A percentile compares a stretch with the other conserved stretches of the same genome.
Conservation (phyloP, 1,140 invertebrate genomes). For the Heliconius nattereri region DNA sequence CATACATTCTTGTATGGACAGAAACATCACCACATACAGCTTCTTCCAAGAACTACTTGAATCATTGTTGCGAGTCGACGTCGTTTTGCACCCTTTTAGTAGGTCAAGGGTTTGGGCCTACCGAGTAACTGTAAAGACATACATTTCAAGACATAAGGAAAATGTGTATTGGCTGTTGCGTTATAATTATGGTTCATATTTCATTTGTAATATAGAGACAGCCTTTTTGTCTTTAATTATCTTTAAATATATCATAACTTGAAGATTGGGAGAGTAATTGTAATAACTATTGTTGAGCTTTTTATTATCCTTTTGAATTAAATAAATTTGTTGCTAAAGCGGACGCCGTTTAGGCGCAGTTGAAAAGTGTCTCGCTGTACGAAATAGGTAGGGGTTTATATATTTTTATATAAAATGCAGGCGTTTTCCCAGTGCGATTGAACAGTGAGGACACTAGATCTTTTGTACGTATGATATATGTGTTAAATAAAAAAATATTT, state of each 20-base stretch:
- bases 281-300: too few relatives aligned
- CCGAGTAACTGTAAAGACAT: constrained; percentile 1
- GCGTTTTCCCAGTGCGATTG: too few relatives aligned
- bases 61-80: not conserved
- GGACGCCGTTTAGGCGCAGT: too few relatives aligned
- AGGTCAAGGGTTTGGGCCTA: not conserved
- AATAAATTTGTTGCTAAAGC: too few relatives aligned
- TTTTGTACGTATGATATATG: too few relatives aligned
- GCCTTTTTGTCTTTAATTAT: too few relatives aligned
- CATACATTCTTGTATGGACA: not conserved
- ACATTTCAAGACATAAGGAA: not conserved
- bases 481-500: too few relatives aligned
- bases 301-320: too few relatives aligned
- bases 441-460: too few relatives aligned
- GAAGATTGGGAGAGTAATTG: too few relatives aligned
- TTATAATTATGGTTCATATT: constrained; percentile 4
- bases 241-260: too few relatives aligned
- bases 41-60: constrained; percentile 4
- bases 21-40: not conserved
- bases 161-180: not conserved
- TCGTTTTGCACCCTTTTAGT: not conserved
- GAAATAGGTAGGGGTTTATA: not conserved
- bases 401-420: not conserved
- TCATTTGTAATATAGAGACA: not conserved
- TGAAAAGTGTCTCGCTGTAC: too few relatives aligned